Base-by-base conservation (phyloP, 1,140 invertebrate species). In the Heliconius congener region DNA sequence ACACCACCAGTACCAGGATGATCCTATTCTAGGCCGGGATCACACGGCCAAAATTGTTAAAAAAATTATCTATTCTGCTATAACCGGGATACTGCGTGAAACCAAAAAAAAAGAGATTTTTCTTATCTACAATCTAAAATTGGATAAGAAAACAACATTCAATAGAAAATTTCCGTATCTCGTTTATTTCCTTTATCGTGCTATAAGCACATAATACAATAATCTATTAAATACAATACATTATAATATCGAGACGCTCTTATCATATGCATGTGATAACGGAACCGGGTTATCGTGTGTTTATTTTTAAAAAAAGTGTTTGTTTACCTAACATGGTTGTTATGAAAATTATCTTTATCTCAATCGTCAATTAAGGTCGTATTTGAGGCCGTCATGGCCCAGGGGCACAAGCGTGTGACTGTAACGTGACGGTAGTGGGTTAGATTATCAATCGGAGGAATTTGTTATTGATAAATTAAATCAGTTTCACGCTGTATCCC, bases 321-420 rank as follows among this genome's bases (percentile, higher is more conserved):
- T 70, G 74, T 71, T 76, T 76, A 76, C 74, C 42, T 76, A 42
- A 76, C 74, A 76, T 71, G n/a, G 39, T 76, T 76, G 55, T 60
- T 75, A 37, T 66, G 37, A 34, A 52, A 74, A 46, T 70, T 70
- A 76, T 71, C 74, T 70, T 9, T 50, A 70, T 70, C 60, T n/a
- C 60, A 42, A 71, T 34, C 0, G 39, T n/a, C 1, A 23, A 39
- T 72, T 72, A 71, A 19, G 70, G 30, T 30, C 27, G 30, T 30
- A 34, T 57, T 57, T 23, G 8, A n/a, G 5, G 19, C 0, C 52
- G 19, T 55, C 4, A 0, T 16, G 46, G 9, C 46, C 11, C 34
- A 16, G 42, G 0, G 13, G 42, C 42, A 46, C 11, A 0, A 3
- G 0, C 42, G 42, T 46, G 42, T 46, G 13, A 1, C 42, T 46